Base-by-base conservation (phyloP, 2,113 vertebrate genomes). In the Perca flavescens region DNA sequence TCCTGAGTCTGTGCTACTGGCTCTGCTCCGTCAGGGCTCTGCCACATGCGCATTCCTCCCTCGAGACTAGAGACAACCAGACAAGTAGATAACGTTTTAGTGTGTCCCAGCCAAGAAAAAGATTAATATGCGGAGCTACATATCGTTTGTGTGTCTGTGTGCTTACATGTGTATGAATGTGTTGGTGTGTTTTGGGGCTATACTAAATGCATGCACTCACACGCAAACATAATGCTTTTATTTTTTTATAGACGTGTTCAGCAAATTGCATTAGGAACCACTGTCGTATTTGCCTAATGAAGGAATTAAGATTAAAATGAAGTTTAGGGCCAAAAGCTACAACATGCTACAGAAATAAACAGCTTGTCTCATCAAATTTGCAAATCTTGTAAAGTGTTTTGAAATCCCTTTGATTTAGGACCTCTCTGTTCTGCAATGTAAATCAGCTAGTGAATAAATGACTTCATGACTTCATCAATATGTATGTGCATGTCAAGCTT, bases 401-500 rank as follows among this genome's bases (percentile, higher is more conserved):
- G 61, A 93, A 91, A 91, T 89, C 73, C 56, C 79, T 90, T 90
- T 90, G 87, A 93, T 92, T 89, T 79, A 63, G 74, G 63, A 62
- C 50, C 46, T 82, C 64, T 70, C 77, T 68, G 70, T 80, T 87
- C 75, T 85, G 79, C 85, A 83, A 89, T 93, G 90, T 91, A 94
- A 92, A 94, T 94, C 86, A 89, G 91, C 73, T 34, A 36, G 70
- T 81, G 80, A 91, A 92, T 92, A 93, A 95, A 94, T 90, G 88
- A 88, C 84, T 84, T 74, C 74, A 88, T 85, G 76, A 62, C 87
- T 70, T 88, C 85, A 93, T 94, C 93, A 93, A 94, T 93, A 94
- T 94, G 91, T 73, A 92, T 92, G 78, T 31, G 50, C 78, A 88
- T 84, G 82, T 89, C 61, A 78, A 25, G 83, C 76, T 61, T 40